Evolutionary conservation across 2,113 vertebrate genomes (phyloP).

Genomic region (Phalacrocorax brasilianus): DNA sequence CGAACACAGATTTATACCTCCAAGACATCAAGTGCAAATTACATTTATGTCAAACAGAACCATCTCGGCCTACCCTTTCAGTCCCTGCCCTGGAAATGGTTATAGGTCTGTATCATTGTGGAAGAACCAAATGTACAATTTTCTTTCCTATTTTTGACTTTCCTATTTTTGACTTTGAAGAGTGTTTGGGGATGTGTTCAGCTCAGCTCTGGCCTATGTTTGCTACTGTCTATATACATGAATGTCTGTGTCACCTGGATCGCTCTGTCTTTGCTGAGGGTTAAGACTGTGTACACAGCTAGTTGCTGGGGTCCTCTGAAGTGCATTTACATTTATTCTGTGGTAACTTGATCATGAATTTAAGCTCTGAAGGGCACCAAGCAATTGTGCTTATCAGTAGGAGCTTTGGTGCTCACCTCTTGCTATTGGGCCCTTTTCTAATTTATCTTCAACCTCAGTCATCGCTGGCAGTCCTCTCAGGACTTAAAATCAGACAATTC

Average conservation of each 20-base stretch:
- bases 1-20: not conserved
- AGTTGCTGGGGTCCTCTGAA: not conserved
- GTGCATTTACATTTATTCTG: not conserved
- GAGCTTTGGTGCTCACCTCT: not conserved
- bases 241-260: not conserved
- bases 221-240: not conserved
- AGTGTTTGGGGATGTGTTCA: not conserved
- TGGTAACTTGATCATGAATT: not conserved
- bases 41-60: not conserved
- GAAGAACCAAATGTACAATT: not conserved
- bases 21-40: not conserved
- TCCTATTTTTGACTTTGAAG: not conserved
- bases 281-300: not conserved
- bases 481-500: not conserved
- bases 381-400: not conserved
- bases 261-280: not conserved
- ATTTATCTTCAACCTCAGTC: not conserved
- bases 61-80: not conserved
- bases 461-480: not conserved
- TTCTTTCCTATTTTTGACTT: not conserved
- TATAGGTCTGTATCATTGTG: not conserved
- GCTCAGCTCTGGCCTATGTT: not conserved
- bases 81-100: not conserved
- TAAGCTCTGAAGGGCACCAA: constrained; percentile 2
- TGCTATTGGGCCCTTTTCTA: not conserved